Conservation (phyloP, 2,113 vertebrate species). For the Gymnobelideus leadbeateri region DNA sequence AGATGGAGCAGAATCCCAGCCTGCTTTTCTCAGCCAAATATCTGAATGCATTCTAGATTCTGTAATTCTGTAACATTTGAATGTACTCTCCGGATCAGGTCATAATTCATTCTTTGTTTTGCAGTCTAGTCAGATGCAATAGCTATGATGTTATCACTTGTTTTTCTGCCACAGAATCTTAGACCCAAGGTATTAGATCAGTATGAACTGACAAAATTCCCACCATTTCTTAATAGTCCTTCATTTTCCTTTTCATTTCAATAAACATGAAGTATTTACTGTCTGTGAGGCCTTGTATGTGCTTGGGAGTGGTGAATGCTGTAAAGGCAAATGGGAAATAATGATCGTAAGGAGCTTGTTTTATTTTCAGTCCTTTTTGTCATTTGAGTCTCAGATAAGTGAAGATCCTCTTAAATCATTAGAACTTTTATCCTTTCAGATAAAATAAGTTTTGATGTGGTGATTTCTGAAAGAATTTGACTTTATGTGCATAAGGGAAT, state of each 20-base stretch:
- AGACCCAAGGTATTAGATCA: not conserved
- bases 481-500: not conserved
- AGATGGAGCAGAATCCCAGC: not conserved
- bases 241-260: slow-evolving; percentile 24
- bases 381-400: not conserved
- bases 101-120: not conserved
- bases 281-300: not conserved
- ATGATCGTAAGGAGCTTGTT: not conserved
- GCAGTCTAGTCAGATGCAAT: not conserved
- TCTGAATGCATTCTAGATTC: not conserved
- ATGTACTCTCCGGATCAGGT: not conserved
- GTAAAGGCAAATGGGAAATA: not conserved
- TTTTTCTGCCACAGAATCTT: not conserved
- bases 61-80: not conserved
- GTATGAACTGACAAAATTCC: not conserved
- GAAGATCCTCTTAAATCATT: not conserved
- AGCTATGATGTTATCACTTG: not conserved
- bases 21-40: not conserved
- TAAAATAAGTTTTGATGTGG: not conserved
- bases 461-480: not conserved
- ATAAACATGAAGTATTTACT: not conserved
- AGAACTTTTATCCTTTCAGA: not conserved
- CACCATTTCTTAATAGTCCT: not conserved
- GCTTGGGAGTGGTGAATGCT: not conserved
- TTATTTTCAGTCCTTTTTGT: not conserved